Percentiles rank a stretch among this genome's conserved stretches.
Conservation (phyloP, 2,113 vertebrate species). For the Vidua macroura region DNA sequence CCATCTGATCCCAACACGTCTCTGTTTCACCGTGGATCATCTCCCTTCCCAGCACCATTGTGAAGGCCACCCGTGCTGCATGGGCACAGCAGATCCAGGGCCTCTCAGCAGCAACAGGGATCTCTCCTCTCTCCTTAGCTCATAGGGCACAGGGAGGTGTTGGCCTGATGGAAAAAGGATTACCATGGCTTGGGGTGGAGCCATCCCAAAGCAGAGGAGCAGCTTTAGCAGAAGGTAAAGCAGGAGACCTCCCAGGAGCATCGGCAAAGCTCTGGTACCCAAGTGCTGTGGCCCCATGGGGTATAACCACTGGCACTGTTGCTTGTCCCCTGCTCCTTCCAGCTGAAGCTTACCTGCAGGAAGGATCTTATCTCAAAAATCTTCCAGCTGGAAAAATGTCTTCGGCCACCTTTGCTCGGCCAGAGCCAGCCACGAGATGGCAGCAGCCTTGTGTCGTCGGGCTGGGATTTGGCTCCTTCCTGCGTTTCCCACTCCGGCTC, state of each 20-base stretch:
- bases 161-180: not conserved
- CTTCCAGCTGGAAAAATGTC: not conserved
- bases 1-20: not conserved
- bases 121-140: not conserved
- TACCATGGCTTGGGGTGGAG: not conserved
- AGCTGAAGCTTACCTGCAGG: not conserved
- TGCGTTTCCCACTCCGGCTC: fast-evolving
- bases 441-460: not conserved
- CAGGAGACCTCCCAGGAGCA: not conserved
- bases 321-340: not conserved
- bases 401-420: not conserved
- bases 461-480: not conserved
- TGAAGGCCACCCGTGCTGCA: not conserved
- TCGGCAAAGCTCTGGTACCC: not conserved
- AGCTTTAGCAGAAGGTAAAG: not conserved
- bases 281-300: not conserved
- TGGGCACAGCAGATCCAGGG: not conserved
- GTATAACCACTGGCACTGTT: not conserved
- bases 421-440: slow-evolving; percentile 30
- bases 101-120: not conserved
- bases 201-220: not conserved
- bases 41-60: fast-evolving
- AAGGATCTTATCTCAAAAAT: not conserved
- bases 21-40: not conserved
- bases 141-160: not conserved